These are phyloP conservation scores for Eulithis prunata DNA, from an alignment of 2,888 invertebrate species.

Conservation along the genomic window DNA sequence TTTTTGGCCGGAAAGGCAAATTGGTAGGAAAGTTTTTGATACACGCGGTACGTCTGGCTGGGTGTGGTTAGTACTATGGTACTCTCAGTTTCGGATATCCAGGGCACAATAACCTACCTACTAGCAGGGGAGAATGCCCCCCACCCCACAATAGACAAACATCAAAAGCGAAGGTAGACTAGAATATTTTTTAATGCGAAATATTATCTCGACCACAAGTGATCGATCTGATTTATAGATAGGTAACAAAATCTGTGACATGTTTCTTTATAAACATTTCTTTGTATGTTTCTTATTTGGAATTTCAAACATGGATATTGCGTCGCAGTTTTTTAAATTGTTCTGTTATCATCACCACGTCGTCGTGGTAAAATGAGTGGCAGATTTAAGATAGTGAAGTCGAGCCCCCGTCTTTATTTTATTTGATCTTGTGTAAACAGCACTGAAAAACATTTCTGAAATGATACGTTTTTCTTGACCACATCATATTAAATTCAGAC, in stretches of 20 bases:
- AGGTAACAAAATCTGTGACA: not conserved
- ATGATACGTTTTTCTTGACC: slow-evolving; percentile 49
- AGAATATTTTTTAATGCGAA: no score
- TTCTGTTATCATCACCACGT: not conserved
- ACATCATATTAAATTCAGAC: slow-evolving; percentile 4
- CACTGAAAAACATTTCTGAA: slow-evolving; percentile 41
- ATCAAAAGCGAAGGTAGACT: no score
- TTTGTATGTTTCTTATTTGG: not conserved
- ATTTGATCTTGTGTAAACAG: slow-evolving; percentile 59
- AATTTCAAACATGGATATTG: slow-evolving; percentile 27
- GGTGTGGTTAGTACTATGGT: no score
- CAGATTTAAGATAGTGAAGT: slow-evolving; percentile 48
- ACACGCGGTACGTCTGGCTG: not conserved
- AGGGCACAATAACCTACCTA: no score
- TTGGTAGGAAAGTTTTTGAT: not conserved
- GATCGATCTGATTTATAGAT: no score
- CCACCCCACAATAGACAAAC: no score
- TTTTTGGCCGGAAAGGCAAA: not conserved
- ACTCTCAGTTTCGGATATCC: no score
- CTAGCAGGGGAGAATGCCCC: no score
- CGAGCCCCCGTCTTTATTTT: slow-evolving; percentile 56
- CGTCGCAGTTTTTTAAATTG: slow-evolving; percentile 42
- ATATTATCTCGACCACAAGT: no score
- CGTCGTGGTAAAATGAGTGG: slow-evolving; percentile 44
- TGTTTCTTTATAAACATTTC: not conserved